Evolutionary conservation across 2,797 vertebrate species (phyloP), one percentile per base, ranked within the genome.

Genomic region (Anguilla megastoma): DNA sequence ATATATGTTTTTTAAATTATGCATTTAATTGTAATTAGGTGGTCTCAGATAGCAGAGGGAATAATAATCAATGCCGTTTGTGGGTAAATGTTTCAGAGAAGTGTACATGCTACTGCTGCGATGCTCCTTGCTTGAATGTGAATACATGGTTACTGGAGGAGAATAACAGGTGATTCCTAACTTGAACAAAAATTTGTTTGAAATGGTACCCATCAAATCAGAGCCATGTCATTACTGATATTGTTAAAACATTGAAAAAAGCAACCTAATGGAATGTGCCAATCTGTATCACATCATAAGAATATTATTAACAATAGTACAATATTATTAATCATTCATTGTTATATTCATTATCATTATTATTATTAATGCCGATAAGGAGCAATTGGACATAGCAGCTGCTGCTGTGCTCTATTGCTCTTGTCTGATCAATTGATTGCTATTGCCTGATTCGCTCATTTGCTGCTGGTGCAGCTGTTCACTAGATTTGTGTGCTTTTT

Each of bases 391-490:
- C 10, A 3, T 58, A 58, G 52, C 69, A 71, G n/a, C 27, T 71
- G 69, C 12, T 41, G 30, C 74, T 76, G 74, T 76, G 33, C 14
- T 76, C 74, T 76, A 33, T 76, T 76, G 74, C 74, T 41, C 74
- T 12, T 74, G 33, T 33, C 36, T 76, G 74, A 76, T 76, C 74
- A 21, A 76, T 76, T 41, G 74, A 76, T 41, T 76, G 74, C 30
- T 76, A 21, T 76, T 76, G 74, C 74, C 74, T 76, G 74, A 76
- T 21, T 18, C 33, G 41, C 74, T 41, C 7, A 41, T n/a, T 14
- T 33, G 12, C 74, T 41, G 14, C 74, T 36, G 12, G 33, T 18
- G 30, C 33, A 41, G 74, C 36, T 4, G 33, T 76, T 41, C 16
- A 45, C 33, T 24, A 58, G 56, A 16, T 58, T 18, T 58, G 1